Base-by-base conservation (phyloP, 2,888 invertebrate genomes). In the Limnephilus marmoratus region DNA sequence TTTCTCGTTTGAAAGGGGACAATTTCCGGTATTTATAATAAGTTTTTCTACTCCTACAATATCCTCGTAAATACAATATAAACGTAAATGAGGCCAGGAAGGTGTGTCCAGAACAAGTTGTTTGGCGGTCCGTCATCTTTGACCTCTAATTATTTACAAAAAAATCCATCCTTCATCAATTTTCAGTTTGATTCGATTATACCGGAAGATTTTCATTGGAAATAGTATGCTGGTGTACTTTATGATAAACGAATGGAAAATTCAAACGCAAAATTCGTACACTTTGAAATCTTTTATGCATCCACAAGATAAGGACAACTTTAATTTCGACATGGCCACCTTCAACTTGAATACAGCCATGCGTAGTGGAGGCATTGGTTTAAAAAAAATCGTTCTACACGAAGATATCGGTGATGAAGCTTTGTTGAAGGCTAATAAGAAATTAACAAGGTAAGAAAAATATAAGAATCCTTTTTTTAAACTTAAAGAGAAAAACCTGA, bases 161-260 rank as follows among this genome's bases (percentile, higher is more conserved):
- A 41, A 7, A 13, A 12, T 45, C 13, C 13, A 45, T 45, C 12
- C 0, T 12, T 45, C 2, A 45, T 31, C 24, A 49, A 49, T 82
- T 94, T 94, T 82, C 94, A 97, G 97, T 94, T 95, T 97, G 94
- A 95, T 97, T 91, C 95, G 95, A 94, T 94, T 97, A 49, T 97
- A 97, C 93, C 95, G 95, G 90, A 96, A 96, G 94, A 95, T 97
- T 81, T 97, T 96, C 94, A 95, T 95, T 45, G 96, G 97, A 0
- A 96, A 96, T 93, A 95, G 94, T 86, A 96, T 96, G 0, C 94
- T 97, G 88, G 95, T 96, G 90, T 96, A 96, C 94, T 97, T 97
- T 94, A 95, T 96, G 53, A 95, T 95, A 13, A 95, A 96, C 92
- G 95, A 96, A 83, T 97, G 97, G 97, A 94, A 94, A n/a, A 97